Evolutionary conservation across 2,113 vertebrate species (phyloP).

Genomic region (Anoplopoma fimbria): DNA sequence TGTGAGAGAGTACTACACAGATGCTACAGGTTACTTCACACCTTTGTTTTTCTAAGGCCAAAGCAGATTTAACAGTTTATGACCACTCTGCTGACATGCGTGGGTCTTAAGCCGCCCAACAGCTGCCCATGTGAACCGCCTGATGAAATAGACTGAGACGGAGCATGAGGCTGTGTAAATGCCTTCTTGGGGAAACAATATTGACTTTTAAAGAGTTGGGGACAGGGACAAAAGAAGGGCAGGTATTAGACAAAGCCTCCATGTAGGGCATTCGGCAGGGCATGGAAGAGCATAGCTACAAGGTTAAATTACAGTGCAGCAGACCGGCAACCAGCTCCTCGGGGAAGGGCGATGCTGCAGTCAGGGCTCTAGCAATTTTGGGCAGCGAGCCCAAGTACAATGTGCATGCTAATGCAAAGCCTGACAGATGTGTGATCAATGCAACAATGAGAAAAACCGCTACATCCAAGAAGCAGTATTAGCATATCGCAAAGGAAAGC

Average conservation of each 20-base stretch:
- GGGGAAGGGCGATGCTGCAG: background rate
- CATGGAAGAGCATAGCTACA: constrained; percentile 27
- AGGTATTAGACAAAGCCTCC: constrained; percentile 3
- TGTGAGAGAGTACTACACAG: no score
- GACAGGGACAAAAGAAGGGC: constrained; percentile 10
- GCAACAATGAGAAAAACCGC: background rate
- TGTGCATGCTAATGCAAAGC: background rate
- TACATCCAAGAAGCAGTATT: background rate
- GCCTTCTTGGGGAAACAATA: constrained; percentile 34
- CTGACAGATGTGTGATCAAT: constrained; percentile 28
- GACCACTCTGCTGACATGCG: constrained; percentile 18
- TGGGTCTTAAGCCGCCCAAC: background rate
- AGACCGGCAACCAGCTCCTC: constrained; percentile 1
- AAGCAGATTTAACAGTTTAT: background rate
- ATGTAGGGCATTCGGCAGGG: constrained; percentile 4
- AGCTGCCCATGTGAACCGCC: background rate
- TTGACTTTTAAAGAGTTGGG: constrained; percentile 43
- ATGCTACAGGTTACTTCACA: no score
- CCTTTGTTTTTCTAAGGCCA: no score
- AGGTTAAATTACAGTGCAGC: constrained; percentile 48
- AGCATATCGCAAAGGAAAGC: constrained; percentile 11
- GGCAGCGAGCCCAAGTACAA: background rate
- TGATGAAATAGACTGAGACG: constrained; percentile 37
- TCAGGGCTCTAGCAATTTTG: background rate
- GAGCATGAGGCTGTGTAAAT: constrained; percentile 13